phyloP scores from a whole-genome alignment of 2,888 invertebrate species.

The Erpobdella octoculata region DNA sequence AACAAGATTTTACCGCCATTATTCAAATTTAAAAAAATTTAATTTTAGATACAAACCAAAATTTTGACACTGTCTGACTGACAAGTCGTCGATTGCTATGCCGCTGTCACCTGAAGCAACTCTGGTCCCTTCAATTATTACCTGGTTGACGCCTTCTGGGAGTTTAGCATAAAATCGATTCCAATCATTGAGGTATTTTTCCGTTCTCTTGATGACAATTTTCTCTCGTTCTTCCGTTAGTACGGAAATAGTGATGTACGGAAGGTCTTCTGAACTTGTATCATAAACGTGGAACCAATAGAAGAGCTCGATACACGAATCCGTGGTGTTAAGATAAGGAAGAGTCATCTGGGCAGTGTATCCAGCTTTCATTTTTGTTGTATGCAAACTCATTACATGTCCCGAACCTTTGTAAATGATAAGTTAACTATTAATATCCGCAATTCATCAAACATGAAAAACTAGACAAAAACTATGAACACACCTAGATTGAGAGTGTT shows the following conservation, averaged over 20 bases:
- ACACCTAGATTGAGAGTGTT: slow-evolving; percentile 24
- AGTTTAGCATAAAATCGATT: neutral
- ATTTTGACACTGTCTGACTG: slow-evolving; percentile 6
- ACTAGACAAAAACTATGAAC: too few species aligned
- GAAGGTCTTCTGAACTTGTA: neutral
- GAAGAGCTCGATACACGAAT: slow-evolving; percentile 30
- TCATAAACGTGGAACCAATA: slow-evolving; percentile 26
- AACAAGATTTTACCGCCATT: too few species aligned
- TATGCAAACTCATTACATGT: slow-evolving; percentile 26
- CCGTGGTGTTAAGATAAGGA: slow-evolving; percentile 30
- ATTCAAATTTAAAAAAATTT: too few species aligned
- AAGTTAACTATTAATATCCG: too few species aligned
- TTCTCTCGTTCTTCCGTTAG: neutral
- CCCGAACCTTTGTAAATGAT: slow-evolving; percentile 32
- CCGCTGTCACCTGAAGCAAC: slow-evolving; percentile 11
- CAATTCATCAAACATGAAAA: too few species aligned
- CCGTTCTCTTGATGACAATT: neutral
- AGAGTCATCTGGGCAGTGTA: slow-evolving; percentile 21
- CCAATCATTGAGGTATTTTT: slow-evolving; percentile 20
- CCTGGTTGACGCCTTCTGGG: slow-evolving; percentile 24
- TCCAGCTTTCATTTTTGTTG: slow-evolving; percentile 25
- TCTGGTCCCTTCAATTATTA: slow-evolving; percentile 23
- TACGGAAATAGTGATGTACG: neutral
- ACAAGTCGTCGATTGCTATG: slow-evolving; percentile 26
- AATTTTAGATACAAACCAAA: neutral